Percentiles rank a stretch among this genome's conserved stretches.
phyloP scores from a whole-genome alignment of 2,113 vertebrate species.

The Sprattus sprattus region DNA sequence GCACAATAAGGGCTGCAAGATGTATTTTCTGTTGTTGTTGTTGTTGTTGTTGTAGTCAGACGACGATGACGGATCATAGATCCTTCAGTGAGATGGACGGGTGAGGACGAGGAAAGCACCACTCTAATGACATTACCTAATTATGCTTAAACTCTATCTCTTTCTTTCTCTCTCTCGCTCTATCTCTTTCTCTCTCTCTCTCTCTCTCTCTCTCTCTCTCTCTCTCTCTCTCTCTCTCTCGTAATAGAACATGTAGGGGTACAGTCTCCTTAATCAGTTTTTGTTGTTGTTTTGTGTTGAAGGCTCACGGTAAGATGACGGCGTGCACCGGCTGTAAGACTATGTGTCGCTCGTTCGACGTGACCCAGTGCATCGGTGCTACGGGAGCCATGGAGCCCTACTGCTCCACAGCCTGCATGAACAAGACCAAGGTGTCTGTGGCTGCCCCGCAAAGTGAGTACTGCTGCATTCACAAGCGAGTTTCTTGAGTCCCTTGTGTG shows the following conservation, averaged over 20 bases:
- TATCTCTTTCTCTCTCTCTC: too few relatives aligned
- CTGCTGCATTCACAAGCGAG: too few relatives aligned
- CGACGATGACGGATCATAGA: too few relatives aligned
- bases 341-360: conserved; percentile 91
- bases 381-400: conserved; percentile 89
- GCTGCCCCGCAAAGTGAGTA: conserved; percentile 63
- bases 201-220: too few relatives aligned
- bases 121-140: background rate
- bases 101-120: background rate
- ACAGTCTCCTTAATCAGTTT: background rate
- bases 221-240: too few relatives aligned
- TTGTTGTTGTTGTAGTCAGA: too few relatives aligned
- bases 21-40: too few relatives aligned
- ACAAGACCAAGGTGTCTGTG: conserved; percentile 79
- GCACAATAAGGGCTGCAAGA: too few relatives aligned
- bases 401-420: conserved; percentile 93
- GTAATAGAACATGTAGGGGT: too few relatives aligned
- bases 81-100: background rate
- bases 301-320: conserved; percentile 91
- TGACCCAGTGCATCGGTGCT: conserved; percentile 87
- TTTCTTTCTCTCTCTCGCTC: too few relatives aligned
- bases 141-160: background rate
- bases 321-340: conserved; percentile 89
- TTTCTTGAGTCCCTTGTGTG: too few relatives aligned
- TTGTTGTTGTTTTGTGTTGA: conserved; percentile 24